These are phyloP conservation scores for Jordanella pulchra DNA, from an alignment of 2,797 vertebrate genomes.

Conservation along the genomic window DNA sequence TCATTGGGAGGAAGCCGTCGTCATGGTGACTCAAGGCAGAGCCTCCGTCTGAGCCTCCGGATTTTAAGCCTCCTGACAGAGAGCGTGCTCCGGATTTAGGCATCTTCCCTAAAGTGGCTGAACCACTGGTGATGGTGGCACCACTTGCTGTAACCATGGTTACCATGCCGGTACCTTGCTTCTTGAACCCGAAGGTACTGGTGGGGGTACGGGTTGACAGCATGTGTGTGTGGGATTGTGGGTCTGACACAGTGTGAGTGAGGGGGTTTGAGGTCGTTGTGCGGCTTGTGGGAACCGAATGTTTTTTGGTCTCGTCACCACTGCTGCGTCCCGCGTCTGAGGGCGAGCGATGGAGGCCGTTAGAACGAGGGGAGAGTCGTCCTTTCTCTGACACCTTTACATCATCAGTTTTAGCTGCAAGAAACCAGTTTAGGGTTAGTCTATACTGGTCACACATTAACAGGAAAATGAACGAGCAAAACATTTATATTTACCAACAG, in stretches of 20 bases:
- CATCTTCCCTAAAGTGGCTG: conserved; percentile 95
- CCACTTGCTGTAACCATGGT: conserved; percentile 92
- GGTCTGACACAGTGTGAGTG: conserved; percentile 58
- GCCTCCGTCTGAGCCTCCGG: conserved; percentile 72
- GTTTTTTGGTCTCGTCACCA: conserved; percentile 90
- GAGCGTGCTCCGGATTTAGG: conserved; percentile 87
- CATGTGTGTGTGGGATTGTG: conserved; percentile 52
- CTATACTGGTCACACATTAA: no score
- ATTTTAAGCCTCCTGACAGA: conserved; percentile 80
- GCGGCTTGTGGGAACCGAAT: conserved; percentile 54
- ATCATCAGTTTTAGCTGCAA: conserved; percentile 93
- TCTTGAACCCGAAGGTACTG: conserved; percentile 82
- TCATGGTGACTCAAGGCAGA: conserved; percentile 87
- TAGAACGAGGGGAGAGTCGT: conserved; percentile 86
- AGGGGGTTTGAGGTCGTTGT: conserved; percentile 34
- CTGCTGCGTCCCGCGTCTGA: conserved; percentile 92
- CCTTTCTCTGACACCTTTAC: conserved; percentile 97
- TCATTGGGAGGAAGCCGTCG: conserved; percentile 88
- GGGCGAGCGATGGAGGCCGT: conserved; percentile 89
- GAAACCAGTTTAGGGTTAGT: conserved; percentile 6
- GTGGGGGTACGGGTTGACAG: conserved; percentile 69
- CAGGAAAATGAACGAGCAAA: no score
- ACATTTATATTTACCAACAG: no score
- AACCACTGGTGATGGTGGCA: conserved; percentile 92
- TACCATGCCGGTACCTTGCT: conserved; percentile 83